These are phyloP conservation scores for Ariolimax columbianus DNA, from an alignment of 2,888 invertebrate species.

Conservation along the genomic window DNA sequence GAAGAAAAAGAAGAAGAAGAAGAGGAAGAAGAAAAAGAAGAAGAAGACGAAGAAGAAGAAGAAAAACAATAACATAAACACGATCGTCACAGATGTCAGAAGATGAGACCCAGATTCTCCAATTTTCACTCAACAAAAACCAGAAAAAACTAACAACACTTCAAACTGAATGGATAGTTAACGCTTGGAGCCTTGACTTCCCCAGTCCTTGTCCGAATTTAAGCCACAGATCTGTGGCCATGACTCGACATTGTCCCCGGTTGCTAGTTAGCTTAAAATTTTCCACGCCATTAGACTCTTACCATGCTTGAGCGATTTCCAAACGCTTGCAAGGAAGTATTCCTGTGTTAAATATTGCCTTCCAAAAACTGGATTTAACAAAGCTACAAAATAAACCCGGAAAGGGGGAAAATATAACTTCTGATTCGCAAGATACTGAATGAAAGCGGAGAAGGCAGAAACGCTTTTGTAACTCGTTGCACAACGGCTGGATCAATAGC, in stretches of 20 bases:
- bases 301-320: slow-evolving; percentile 15
- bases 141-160: not conserved
- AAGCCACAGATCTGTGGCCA: not conserved
- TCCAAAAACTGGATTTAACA: not conserved
- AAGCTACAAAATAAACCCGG: not conserved
- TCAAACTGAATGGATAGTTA: not conserved
- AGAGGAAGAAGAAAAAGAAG: too few relatives aligned
- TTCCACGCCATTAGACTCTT: slow-evolving; percentile 42
- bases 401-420: not conserved
- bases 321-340: slow-evolving; percentile 11
- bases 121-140: not conserved
- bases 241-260: slow-evolving; percentile 23
- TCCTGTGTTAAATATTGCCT: not conserved
- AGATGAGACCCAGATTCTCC: not conserved
- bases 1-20: too few relatives aligned
- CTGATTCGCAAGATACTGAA: not conserved
- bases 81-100: not conserved
- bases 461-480: not conserved
- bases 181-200: not conserved
- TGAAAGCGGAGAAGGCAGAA: not conserved
- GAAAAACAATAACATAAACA: too few relatives aligned
- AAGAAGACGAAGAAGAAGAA: too few relatives aligned
- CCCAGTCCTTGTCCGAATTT: not conserved
- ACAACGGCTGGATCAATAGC: too few relatives aligned
- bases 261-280: slow-evolving; percentile 46